phyloP scores from a whole-genome alignment of 2,888 invertebrate genomes.

The Hirtodrosophila histrioides region DNA sequence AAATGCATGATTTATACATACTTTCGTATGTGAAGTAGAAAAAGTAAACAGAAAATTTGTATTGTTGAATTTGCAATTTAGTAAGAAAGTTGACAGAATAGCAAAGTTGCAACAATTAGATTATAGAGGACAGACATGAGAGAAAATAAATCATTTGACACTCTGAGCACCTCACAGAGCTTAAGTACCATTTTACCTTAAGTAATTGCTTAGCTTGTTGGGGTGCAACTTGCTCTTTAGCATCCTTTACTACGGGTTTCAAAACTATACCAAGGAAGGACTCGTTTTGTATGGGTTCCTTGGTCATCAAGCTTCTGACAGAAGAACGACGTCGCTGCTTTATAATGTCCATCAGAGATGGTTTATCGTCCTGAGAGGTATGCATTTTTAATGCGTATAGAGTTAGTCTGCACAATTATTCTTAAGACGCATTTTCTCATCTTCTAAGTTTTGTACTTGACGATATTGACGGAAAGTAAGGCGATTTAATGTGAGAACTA shows the following conservation, averaged over 20 bases:
- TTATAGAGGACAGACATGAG: conserved; percentile 2
- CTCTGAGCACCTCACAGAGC: background rate
- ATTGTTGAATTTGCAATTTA: background rate
- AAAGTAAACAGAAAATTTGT: background rate
- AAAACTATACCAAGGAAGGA: conserved; percentile 87
- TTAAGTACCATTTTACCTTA: conserved; percentile 76
- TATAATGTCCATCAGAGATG: conserved; percentile 74
- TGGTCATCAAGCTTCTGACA: conserved; percentile 83
- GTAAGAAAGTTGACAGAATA: conserved; percentile 3
- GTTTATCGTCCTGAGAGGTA: conserved; percentile 64
- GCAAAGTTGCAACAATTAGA: conserved; percentile 4
- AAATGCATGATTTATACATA: too few species aligned
- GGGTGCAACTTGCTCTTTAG: conserved; percentile 80
- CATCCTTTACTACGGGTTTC: conserved; percentile 86
- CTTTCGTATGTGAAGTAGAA: background rate
- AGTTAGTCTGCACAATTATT: background rate
- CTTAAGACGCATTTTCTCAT: background rate
- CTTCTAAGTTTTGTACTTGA: background rate
- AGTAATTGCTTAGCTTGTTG: conserved; percentile 81
- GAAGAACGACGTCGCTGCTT: conserved; percentile 83
- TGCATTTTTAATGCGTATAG: conserved; percentile 36
- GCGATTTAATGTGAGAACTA: too few species aligned
- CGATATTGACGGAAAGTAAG: too few species aligned
- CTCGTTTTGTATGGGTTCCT: conserved; percentile 85
- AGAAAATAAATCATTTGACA: background rate